These are phyloP conservation scores for Ormyrus thymus DNA, from an alignment of 2,888 invertebrate genomes.

Conservation along the genomic window DNA sequence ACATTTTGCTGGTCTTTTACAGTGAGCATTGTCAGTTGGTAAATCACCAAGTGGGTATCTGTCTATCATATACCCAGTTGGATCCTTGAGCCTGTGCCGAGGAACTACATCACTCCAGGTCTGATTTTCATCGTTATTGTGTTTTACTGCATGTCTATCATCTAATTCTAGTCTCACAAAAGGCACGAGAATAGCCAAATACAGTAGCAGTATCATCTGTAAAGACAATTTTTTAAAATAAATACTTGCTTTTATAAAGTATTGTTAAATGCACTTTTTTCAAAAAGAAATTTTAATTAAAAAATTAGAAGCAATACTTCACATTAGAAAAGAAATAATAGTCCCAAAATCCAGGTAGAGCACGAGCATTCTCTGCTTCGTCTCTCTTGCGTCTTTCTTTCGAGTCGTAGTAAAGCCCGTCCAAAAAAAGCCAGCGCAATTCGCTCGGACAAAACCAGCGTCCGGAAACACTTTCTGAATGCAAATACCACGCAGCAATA, in stretches of 20 bases:
- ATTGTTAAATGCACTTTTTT: too few relatives aligned
- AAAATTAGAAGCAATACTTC: neutral
- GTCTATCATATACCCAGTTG: constrained; percentile 64
- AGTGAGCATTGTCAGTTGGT: constrained; percentile 75
- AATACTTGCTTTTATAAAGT: too few relatives aligned
- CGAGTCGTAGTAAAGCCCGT: neutral
- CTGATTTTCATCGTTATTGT: constrained; percentile 62
- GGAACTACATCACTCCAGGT: constrained; percentile 64
- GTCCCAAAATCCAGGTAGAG: neutral
- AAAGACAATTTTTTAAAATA: constrained; percentile 35
- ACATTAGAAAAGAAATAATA: neutral
- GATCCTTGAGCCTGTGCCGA: constrained; percentile 65
- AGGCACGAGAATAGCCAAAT: constrained; percentile 56
- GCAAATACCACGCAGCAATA: too few relatives aligned
- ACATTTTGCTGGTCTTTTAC: constrained; percentile 84
- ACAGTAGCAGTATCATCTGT: constrained; percentile 62
- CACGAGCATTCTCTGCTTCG: too few relatives aligned
- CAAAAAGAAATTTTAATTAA: too few relatives aligned
- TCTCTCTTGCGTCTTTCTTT: neutral
- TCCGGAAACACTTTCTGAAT: too few relatives aligned
- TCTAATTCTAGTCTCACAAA: constrained; percentile 61
- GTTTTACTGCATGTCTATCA: constrained; percentile 61
- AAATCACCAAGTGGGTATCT: constrained; percentile 67
- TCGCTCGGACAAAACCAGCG: too few relatives aligned
- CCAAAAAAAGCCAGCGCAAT: too few relatives aligned